Percentiles rank a stretch among this genome's conserved stretches.
Conservation (phyloP, 2,797 vertebrate species). For the Hemitrygon akajei region DNA sequence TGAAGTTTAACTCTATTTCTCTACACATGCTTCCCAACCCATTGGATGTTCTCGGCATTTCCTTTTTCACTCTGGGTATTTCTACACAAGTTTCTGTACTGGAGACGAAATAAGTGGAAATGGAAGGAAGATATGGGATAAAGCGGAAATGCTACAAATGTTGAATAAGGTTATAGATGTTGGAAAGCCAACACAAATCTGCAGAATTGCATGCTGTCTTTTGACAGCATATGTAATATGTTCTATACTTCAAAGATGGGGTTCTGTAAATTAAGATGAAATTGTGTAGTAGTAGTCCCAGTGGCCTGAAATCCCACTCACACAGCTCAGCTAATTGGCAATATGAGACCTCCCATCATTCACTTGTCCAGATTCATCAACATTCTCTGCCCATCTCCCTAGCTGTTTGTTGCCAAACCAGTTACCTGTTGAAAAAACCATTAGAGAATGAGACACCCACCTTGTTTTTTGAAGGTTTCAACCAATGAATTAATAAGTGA, state of each 20-base stretch:
- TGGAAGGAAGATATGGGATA: not conserved
- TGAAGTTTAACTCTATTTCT: too few relatives aligned
- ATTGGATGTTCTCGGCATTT: too few relatives aligned
- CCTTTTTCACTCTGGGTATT: not conserved
- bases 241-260: not conserved
- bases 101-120: not conserved
- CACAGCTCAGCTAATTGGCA: not conserved
- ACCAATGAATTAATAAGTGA: conserved; percentile 11
- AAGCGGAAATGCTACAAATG: not conserved
- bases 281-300: not conserved
- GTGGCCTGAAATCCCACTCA: not conserved
- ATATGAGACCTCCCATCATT: not conserved
- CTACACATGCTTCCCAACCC: too few relatives aligned
- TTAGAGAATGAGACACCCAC: not conserved
- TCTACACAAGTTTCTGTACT: not conserved
- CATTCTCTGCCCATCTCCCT: not conserved
- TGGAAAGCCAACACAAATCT: not conserved
- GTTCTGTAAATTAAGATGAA: not conserved
- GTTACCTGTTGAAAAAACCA: not conserved
- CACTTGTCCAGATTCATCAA: too few relatives aligned
- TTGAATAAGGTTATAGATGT: too few relatives aligned
- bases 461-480: conserved; percentile 27
- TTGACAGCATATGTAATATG: too few relatives aligned
- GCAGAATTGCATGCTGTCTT: not conserved
- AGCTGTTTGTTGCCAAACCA: not conserved